Base-by-base conservation (phyloP, 2,797 vertebrate species). In the Champsocephalus esox region DNA sequence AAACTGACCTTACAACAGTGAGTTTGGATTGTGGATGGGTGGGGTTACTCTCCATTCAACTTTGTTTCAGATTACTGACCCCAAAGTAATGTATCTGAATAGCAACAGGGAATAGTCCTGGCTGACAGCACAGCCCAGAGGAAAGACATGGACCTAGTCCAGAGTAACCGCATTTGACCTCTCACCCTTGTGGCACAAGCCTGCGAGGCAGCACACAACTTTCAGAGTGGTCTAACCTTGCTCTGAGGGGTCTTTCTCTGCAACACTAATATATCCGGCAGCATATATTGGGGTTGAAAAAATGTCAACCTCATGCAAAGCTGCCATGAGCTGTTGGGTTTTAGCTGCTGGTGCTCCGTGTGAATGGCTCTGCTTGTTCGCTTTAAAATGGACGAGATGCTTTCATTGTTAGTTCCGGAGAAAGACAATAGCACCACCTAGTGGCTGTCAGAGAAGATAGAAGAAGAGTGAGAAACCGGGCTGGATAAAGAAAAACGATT, bases 291-390 rank as follows among this genome's bases (percentile, higher is more conserved):
- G 87, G 88, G 85, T 92, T 91, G 87, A 88, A 81, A 83, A 90
- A 92, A 92, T 89, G 90, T 92, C 92, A 93, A 84, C 88, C 83
- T 88, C 83, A 81, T 89, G 92, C 74, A 52, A 87, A 83, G 85
- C 87, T 85, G 87, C 90, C 88, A 90, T 79, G 87, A 92, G 83
- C 88, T 91, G 89, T 87, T 91, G 83, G 81, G 88, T 92, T 92
- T 87, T 82, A 89, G 87, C 87, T 73, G 73, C 81, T 64, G 85
- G 81, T 88, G 88, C 89, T 87, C 55, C 32, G 19, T 88, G 88
- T 90, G 68, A 75, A 83, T 57, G 41, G 77, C 70, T 68, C 81
- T 70, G 68, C 81, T 79, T 68, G 67, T 86, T 84, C 82, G 65
- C 79, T 79, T 7, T 87, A 81, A 88, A 86, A 87, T 80, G 75